Evolutionary conservation across 30 jellyfish, hydroid and myxozoan species (phyloP), one percentile per base, ranked within the genome.

Genomic region (Hydractinia echinata): DNA sequence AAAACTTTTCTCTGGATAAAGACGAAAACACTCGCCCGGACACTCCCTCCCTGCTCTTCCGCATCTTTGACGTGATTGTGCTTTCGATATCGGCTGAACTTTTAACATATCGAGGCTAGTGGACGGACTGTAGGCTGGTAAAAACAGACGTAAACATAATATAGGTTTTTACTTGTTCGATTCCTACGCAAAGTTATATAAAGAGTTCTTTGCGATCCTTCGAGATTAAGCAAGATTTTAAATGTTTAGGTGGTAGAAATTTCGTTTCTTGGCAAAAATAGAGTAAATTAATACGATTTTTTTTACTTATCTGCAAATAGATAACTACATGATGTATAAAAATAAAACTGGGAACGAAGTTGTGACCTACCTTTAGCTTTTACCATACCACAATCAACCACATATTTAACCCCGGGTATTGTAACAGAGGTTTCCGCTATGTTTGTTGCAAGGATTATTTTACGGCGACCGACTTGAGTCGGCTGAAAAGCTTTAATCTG

Each of bases 21-120:
- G 86, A n/a, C 99, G 89, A 67, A 72, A 94, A 66, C 99, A 94
- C 18, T 76, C 53, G 8, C 99, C 99, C 14, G 97, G 92, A 53
- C 89, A 88, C 62, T 85, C 97, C 20, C 99, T 94, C 30, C 99
- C 99, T 15, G 97, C 99, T 48, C 99, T 84, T 5, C 99, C 99
- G 53, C 96, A 86, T 55, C 99, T 77, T 58, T 94, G 99, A 5
- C 97, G 90, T 4, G 99, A 97, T 67, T 88, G 96, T 4, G 99
- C 97, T 79, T 94, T 94, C 0, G 99, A 94, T 1, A 94, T 88
- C 4, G 96, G 95, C 82, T 83, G 95, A 15, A 90, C 92, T 18
- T 72, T 74, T 76, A 94, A 81, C 82, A 79, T 66, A 20, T 88
- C 99, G 53, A 94, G 69, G 20, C 97, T 96, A 73, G 94, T 87